A percentile compares a stretch with the other conserved stretches of the same genome.
Conservation (phyloP, 2,888 invertebrate species). For the Cheilosia scutellata region DNA sequence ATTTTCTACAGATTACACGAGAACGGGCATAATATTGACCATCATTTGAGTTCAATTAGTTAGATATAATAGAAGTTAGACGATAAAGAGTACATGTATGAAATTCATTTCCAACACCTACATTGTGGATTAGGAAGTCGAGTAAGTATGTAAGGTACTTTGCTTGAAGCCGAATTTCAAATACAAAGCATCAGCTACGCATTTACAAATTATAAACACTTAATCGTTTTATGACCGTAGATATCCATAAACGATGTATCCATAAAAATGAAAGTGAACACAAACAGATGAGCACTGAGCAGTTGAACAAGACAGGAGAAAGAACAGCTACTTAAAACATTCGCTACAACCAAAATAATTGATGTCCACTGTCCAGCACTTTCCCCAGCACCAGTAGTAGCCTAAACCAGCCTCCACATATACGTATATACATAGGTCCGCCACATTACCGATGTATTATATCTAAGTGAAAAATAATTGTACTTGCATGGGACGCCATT, state of each 20-base stretch:
- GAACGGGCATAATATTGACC: no score
- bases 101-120: no score
- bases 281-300: conserved; percentile 26
- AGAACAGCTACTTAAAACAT: conserved; percentile 27
- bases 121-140: no score
- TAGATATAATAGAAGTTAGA: no score
- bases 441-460: conserved; percentile 29
- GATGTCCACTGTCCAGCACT: conserved; percentile 46
- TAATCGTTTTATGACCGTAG: conserved; percentile 25
- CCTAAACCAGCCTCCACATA: conserved; percentile 29
- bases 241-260: conserved; percentile 15
- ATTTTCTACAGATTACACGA: no score
- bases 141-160: no score
- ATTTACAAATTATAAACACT: conserved; percentile 11
- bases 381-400: conserved; percentile 15
- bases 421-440: conserved; percentile 1
- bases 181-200: not conserved
- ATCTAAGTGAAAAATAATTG: conserved; percentile 59
- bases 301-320: not conserved
- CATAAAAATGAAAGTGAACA: conserved; percentile 50
- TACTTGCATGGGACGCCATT: conserved; percentile 47
- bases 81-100: no score
- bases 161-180: no score
- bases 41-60: no score
- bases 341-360: conserved; percentile 37